These are phyloP conservation scores for Ceratina australensis DNA, from an alignment of 1,140 invertebrate species.

Conservation along the genomic window DNA sequence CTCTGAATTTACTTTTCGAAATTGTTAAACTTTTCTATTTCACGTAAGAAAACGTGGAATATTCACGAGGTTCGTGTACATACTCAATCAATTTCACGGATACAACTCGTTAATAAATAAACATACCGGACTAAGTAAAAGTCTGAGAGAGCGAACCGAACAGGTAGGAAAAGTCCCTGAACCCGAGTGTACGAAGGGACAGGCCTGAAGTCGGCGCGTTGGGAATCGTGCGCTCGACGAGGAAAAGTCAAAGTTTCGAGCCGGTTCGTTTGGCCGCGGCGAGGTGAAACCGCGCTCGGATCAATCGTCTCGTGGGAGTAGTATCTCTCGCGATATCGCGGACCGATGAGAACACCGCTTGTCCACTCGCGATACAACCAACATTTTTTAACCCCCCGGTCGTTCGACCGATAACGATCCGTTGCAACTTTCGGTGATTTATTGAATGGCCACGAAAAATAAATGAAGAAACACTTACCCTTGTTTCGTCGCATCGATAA, in stretches of 20 bases:
- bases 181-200: slow-evolving; percentile 2
- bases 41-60: not conserved
- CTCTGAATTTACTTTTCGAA: no score
- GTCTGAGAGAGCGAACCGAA: not conserved
- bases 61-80: not conserved
- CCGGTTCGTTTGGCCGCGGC: not conserved
- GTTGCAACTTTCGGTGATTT: no score
- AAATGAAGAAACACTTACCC: no score
- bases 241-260: slow-evolving; percentile 41
- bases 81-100: not conserved
- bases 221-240: slow-evolving; percentile 15
- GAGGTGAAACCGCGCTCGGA: slow-evolving; percentile 38
- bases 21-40: not conserved
- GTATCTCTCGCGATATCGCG: slow-evolving; percentile 58
- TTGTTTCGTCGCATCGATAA: no score
- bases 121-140: not conserved
- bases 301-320: slow-evolving; percentile 46
- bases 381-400: no score
- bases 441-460: no score
- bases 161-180: slow-evolving; percentile 29
- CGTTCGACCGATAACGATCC: no score
- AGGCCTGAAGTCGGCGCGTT: not conserved
- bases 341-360: slow-evolving; percentile 48
- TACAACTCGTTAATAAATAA: slow-evolving; percentile 1
- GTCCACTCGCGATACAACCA: no score